Evolutionary conservation across 2,113 vertebrate species (phyloP).

Genomic region (Macheiramphus alcinus): DNA sequence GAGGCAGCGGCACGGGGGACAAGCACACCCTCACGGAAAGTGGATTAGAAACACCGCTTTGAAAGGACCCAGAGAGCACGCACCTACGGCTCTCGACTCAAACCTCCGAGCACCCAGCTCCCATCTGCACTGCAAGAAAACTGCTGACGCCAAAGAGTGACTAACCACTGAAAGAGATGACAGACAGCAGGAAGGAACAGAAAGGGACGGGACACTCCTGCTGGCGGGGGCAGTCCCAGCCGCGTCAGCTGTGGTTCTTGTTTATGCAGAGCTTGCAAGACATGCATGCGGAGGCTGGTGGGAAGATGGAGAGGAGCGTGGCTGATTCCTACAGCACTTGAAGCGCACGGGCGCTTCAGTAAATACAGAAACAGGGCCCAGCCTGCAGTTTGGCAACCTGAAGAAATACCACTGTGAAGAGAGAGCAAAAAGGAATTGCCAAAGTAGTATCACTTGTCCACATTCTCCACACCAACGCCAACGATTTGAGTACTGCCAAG

Average conservation of each 20-base stretch:
- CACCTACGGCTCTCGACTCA: neutral
- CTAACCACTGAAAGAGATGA: neutral
- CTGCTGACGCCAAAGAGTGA: neutral
- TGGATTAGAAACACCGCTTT: neutral
- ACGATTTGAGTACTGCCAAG: neutral
- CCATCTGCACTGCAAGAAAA: neutral
- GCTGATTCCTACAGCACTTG: neutral
- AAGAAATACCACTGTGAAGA: neutral
- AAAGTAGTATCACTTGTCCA: neutral
- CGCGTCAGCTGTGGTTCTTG: neutral
- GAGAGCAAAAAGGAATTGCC: neutral
- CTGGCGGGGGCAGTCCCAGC: neutral
- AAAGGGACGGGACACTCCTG: neutral
- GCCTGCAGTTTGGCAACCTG: neutral
- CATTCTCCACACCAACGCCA: neutral
- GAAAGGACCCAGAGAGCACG: neutral
- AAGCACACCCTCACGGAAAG: neutral
- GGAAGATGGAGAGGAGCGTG: neutral
- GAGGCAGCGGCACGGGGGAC: too few relatives aligned
- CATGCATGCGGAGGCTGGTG: neutral
- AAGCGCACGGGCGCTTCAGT: rapidly evolving
- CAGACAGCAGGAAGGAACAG: neutral
- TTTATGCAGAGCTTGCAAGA: neutral
- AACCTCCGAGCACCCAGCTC: neutral
- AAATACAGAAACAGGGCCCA: neutral